Evolutionary conservation across 2,797 vertebrate genomes (phyloP).

Genomic region (Poeciliopsis presidionis): DNA sequence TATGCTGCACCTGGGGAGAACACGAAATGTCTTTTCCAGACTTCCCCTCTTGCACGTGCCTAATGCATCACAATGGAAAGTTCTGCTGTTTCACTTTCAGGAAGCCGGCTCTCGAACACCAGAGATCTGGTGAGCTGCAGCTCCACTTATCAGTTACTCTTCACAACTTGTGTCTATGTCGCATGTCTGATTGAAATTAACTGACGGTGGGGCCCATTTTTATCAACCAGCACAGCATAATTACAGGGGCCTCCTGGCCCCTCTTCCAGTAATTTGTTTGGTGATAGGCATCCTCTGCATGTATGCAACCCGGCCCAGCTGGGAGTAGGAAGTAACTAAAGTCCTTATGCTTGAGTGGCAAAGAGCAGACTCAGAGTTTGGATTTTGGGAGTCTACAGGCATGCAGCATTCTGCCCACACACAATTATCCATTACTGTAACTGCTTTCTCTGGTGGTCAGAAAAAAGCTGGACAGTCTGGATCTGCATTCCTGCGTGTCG

Average conservation of each 20-base stretch:
- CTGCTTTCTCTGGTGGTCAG: conserved; percentile 53
- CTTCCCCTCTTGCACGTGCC: conserved; percentile 17
- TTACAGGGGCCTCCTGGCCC: conserved; percentile 21
- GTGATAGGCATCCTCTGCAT: conserved; percentile 67
- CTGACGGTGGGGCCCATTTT: conserved; percentile 40
- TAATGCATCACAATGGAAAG: conserved; percentile 49
- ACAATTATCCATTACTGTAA: conserved; percentile 70
- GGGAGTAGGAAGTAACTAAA: conserved; percentile 33
- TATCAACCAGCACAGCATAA: conserved; percentile 54
- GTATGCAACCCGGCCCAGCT: conserved; percentile 12
- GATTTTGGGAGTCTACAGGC: conserved; percentile 47
- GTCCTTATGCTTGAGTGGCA: conserved; percentile 31
- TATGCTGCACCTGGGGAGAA: conserved; percentile 25
- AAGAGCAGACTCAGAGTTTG: conserved; percentile 43
- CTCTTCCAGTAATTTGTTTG: conserved; percentile 25
- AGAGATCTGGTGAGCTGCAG: conserved; percentile 38
- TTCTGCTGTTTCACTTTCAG: conserved; percentile 47
- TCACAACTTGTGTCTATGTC: conserved; percentile 55
- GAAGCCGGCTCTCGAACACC: conserved; percentile 57
- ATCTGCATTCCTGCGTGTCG: conserved; percentile 30
- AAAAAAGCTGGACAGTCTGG: conserved; percentile 48
- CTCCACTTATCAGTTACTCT: conserved; percentile 56
- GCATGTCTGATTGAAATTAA: conserved; percentile 55
- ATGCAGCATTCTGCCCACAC: conserved; percentile 49
- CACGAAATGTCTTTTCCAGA: conserved; percentile 31